Conservation (phyloP, 2,797 vertebrate genomes). For the Taenioides sp. region DNA sequence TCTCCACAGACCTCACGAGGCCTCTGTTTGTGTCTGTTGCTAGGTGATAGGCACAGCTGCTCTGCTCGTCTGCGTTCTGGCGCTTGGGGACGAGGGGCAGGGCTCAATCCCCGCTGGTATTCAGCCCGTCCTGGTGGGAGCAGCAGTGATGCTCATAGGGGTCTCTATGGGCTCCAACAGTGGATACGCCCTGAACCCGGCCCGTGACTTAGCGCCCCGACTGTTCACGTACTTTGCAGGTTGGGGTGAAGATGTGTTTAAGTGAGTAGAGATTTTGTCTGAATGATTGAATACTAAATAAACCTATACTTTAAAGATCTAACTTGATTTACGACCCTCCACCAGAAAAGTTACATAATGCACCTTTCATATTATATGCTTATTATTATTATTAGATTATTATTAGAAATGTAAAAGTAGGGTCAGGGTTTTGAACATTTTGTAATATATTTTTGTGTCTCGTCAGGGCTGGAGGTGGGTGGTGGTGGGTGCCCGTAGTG, state of each 20-base stretch:
- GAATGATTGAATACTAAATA: background rate
- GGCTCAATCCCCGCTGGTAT: slow-evolving; percentile 56
- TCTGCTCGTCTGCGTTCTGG: slow-evolving; percentile 76
- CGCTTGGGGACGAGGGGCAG: slow-evolving; percentile 72
- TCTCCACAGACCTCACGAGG: background rate
- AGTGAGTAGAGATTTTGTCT: slow-evolving; percentile 48
- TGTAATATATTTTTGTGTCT: background rate
- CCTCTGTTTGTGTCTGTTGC: background rate
- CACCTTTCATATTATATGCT: too few relatives aligned
- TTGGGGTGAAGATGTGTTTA: slow-evolving; percentile 79
- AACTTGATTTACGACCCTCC: too few relatives aligned
- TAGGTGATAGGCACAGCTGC: slow-evolving; percentile 78
- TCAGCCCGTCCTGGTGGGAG: slow-evolving; percentile 75
- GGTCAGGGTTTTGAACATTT: too few relatives aligned
- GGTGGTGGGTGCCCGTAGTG: slow-evolving; percentile 92
- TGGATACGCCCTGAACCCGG: slow-evolving; percentile 81
- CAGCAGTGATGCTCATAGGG: slow-evolving; percentile 71
- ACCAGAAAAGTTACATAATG: too few relatives aligned
- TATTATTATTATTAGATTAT: too few relatives aligned
- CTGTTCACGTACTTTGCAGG: slow-evolving; percentile 73
- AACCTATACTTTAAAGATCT: background rate
- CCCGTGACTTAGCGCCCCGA: slow-evolving; percentile 78
- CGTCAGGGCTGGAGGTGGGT: slow-evolving; percentile 78
- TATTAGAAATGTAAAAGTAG: too few relatives aligned
- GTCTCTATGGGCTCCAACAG: slow-evolving; percentile 81